These are phyloP conservation scores for Drosophila multiciliata DNA, from an alignment of 2,888 invertebrate species.

Conservation along the genomic window DNA sequence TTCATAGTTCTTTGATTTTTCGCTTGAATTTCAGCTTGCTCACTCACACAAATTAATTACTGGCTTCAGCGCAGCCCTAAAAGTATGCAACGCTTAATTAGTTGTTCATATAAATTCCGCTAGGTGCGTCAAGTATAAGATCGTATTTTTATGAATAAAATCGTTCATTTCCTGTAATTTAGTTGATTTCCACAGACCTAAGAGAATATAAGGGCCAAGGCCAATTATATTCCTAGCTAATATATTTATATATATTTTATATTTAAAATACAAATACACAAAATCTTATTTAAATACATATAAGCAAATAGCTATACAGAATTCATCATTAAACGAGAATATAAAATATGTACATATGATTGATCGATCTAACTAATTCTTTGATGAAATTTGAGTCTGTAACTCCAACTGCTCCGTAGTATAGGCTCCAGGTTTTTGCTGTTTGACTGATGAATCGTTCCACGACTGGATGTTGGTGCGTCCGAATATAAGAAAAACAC, in stretches of 20 bases:
- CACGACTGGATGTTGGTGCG: constrained; percentile 89
- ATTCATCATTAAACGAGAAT: background rate
- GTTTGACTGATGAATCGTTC: constrained; percentile 86
- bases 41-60: background rate
- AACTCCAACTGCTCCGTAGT: constrained; percentile 67
- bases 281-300: too few relatives aligned
- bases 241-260: too few relatives aligned
- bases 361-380: background rate
- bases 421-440: constrained; percentile 45
- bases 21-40: background rate
- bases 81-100: background rate
- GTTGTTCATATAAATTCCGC: background rate
- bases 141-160: background rate
- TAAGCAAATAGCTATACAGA: too few relatives aligned
- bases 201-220: background rate
- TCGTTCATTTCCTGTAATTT: background rate
- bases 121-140: background rate
- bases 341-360: background rate
- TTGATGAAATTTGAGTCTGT: constrained; percentile 58
- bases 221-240: background rate
- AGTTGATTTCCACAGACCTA: background rate
- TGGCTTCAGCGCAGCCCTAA: background rate
- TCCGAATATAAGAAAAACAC: constrained; percentile 89
- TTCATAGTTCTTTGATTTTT: background rate
- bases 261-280: too few relatives aligned